These are phyloP conservation scores for Heliothis peltigera DNA, from an alignment of 2,888 invertebrate species.

Conservation along the genomic window DNA sequence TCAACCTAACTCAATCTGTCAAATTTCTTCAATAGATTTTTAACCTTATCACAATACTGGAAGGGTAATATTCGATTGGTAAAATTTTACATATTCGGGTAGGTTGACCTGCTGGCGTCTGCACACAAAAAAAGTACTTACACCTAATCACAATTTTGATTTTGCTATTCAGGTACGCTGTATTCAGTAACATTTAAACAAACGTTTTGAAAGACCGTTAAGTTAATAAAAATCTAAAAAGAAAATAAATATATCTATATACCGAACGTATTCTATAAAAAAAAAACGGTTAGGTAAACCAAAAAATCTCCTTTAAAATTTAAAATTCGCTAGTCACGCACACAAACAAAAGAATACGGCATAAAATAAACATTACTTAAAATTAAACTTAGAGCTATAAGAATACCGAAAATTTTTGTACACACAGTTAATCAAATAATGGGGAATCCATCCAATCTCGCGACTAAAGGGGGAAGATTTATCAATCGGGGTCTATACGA, in stretches of 20 bases:
- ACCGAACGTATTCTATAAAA: background rate
- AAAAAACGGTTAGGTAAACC: background rate
- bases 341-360: slow-evolving; percentile 1
- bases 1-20: too few relatives aligned
- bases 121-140: too few relatives aligned
- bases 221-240: background rate
- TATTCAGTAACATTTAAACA: background rate
- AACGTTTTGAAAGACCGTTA: background rate
- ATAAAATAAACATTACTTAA: slow-evolving; percentile 1
- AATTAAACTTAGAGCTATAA: slow-evolving; percentile 22
- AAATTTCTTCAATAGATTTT: too few relatives aligned
- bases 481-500: slow-evolving; percentile 72
- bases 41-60: too few relatives aligned
- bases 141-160: too few relatives aligned
- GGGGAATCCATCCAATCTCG: slow-evolving; percentile 62
- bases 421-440: slow-evolving; percentile 50
- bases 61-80: too few relatives aligned
- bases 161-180: too few relatives aligned
- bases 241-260: too few relatives aligned
- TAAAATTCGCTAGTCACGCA: background rate
- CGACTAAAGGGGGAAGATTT: slow-evolving; percentile 70
- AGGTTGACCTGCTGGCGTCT: too few relatives aligned
- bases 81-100: too few relatives aligned
- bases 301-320: background rate
- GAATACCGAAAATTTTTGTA: slow-evolving; percentile 17